Evolutionary conservation across 2,888 invertebrate species (phyloP).

Genomic region (Acrocyrtus sp.): DNA sequence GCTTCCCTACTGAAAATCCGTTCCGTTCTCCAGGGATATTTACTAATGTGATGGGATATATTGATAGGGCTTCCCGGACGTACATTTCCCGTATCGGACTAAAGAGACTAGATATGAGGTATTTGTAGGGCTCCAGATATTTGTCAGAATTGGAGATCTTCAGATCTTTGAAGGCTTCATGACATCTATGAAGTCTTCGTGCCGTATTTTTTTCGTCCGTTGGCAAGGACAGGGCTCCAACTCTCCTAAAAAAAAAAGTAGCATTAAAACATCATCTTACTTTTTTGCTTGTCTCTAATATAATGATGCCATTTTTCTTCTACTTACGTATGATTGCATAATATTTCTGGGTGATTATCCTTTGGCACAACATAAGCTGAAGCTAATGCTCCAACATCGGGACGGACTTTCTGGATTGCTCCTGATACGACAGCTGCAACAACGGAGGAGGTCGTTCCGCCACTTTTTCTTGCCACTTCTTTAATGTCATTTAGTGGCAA

Average conservation of each 20-base stretch:
- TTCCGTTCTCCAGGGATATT: constrained; percentile 1
- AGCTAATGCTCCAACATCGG: too few relatives aligned
- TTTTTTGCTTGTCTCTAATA: too few relatives aligned
- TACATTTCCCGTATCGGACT: neutral
- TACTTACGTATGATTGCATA: constrained; percentile 3
- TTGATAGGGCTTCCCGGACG: neutral
- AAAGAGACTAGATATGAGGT: neutral
- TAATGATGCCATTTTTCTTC: too few relatives aligned
- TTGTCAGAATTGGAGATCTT: neutral
- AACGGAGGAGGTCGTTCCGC: neutral
- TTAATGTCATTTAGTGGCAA: neutral
- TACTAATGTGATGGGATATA: neutral
- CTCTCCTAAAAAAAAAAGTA: too few relatives aligned
- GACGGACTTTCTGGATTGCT: neutral
- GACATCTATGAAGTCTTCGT: neutral
- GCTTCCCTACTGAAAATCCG: neutral
- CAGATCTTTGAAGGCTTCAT: neutral
- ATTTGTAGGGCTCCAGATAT: neutral
- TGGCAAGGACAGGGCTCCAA: too few relatives aligned
- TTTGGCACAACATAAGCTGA: neutral
- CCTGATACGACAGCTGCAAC: neutral
- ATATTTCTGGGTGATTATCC: neutral
- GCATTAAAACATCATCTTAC: too few relatives aligned
- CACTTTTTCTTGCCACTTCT: neutral
- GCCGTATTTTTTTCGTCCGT: too few relatives aligned